Evolutionary conservation across 2,888 invertebrate genomes (phyloP), one percentile per base, ranked within the genome.

Genomic region (Crioceris asparagi): DNA sequence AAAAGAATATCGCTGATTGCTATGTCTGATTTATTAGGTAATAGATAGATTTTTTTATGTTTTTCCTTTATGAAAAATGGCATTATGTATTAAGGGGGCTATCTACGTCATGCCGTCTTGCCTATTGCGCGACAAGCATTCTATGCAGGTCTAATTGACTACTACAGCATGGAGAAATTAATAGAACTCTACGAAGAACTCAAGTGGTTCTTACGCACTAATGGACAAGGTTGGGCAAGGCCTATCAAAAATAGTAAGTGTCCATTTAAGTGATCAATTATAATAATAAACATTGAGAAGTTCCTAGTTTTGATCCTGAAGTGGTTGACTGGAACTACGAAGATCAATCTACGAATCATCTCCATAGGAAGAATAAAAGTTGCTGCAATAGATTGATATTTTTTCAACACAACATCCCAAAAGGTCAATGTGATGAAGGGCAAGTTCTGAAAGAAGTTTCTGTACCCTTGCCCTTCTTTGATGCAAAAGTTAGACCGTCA

Each of bases 141-240:
- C 58, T 80, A 80, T 46, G 71, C 73, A 4, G 80, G 79, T 1
- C 66, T 68, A 8, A 61, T 78, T 1, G 66, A 71, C 26, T 72
- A 70, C 52, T 57, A 64, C 1, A 71, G 70, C 31, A 69, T 73
- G 15, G 52, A 67, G n/a, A 71, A 68, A 49, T 53, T 77, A 1
- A 69, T 69, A 41, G 61, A 70, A 29, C 64, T 77, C 5, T 73
- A 71, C 48, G 67, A 72, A 2, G 71, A 75, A 44, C 52, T 79
- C 6, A 77, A 74, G 52, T 60, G 55, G 36, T 72, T 68, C 47
- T 54, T 80, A 43, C 59, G 66, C 11, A 77, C 75, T 1, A 69
- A 75, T 44, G 79, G 79, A 0, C 57, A 57, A 12, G 69, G 70
- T 1, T 80, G 80, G 80, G 60, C 62, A 1, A 52, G 47, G 32